Evolutionary conservation across 2,888 invertebrate species (phyloP).

Genomic region (Stegana nigrithorax): DNA sequence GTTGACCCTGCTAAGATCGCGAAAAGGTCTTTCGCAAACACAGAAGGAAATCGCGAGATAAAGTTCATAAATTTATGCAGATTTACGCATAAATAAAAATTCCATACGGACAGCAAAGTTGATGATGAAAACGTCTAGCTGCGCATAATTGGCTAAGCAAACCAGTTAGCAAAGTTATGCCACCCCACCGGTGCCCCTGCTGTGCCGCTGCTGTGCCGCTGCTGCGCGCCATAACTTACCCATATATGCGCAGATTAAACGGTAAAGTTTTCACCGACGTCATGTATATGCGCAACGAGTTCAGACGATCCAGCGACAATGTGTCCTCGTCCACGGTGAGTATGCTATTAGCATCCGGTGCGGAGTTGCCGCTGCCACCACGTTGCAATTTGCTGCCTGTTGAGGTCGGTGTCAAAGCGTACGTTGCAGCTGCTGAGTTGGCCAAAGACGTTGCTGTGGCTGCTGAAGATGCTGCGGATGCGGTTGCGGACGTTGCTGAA

Average conservation of each 20-base stretch:
- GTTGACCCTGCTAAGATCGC: too few species aligned
- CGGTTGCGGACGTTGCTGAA: conserved; percentile 43
- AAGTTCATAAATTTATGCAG: conserved; percentile 13
- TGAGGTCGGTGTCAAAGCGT: too few species aligned
- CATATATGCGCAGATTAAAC: conserved; percentile 68
- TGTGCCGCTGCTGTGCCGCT: background rate
- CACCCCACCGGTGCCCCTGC: background rate
- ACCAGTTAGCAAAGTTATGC: background rate
- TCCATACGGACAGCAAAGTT: too few species aligned
- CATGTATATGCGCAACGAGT: conserved; percentile 68
- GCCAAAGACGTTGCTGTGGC: conserved; percentile 38
- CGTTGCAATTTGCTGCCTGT: conserved; percentile 40
- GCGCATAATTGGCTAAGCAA: conserved; percentile 6
- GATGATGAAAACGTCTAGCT: conserved; percentile 3
- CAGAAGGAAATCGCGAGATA: background rate
- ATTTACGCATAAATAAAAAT: too few species aligned
- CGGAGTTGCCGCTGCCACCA: conserved; percentile 22
- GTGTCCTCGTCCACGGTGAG: conserved; percentile 65
- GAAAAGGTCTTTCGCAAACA: too few species aligned
- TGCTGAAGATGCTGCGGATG: conserved; percentile 39
- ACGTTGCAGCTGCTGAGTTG: conserved; percentile 32
- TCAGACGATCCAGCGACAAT: conserved; percentile 66
- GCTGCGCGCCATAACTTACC: conserved; percentile 57
- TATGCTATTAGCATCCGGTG: conserved; percentile 45
- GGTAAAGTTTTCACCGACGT: conserved; percentile 68